Evolutionary conservation across 2,888 invertebrate species (phyloP).

Genomic region (Meloe dianella): DNA sequence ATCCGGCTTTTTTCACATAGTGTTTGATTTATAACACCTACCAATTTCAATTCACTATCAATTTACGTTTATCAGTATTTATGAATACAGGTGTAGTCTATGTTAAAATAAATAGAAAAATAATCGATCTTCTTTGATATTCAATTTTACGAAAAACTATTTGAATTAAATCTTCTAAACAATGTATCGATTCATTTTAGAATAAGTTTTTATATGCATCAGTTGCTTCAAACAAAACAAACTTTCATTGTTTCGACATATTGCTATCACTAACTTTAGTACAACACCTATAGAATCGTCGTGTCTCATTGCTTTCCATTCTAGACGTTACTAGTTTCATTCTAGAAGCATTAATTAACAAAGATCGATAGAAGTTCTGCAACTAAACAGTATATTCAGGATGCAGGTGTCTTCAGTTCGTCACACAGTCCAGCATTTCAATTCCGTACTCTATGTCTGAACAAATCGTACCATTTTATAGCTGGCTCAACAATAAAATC

Average conservation of each 20-base stretch:
- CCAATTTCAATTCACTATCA: not conserved
- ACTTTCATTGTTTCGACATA: constrained; percentile 26
- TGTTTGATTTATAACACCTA: not conserved
- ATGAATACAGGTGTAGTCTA: not conserved
- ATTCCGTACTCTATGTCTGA: constrained; percentile 26
- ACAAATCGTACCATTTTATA: constrained; percentile 30
- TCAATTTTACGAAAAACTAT: not conserved
- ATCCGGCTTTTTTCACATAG: not conserved
- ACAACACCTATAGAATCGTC: not conserved
- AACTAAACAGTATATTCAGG: constrained; percentile 27
- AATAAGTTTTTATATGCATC: not conserved
- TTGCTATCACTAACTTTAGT: constrained; percentile 18
- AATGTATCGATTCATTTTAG: not conserved
- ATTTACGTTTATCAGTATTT: not conserved
- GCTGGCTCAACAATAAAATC: constrained; percentile 25
- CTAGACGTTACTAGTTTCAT: not conserved
- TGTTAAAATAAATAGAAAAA: not conserved
- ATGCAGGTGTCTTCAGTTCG: constrained; percentile 32
- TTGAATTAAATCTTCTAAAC: not conserved
- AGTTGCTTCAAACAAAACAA: constrained; percentile 20
- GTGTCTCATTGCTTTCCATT: not conserved
- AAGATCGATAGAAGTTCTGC: constrained; percentile 30
- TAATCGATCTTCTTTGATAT: not conserved
- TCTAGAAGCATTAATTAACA: constrained; percentile 32
- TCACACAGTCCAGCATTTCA: constrained; percentile 26